Evolutionary conservation across 1,140 invertebrate species (phyloP).

Genomic region (Bradysia coprophila): DNA sequence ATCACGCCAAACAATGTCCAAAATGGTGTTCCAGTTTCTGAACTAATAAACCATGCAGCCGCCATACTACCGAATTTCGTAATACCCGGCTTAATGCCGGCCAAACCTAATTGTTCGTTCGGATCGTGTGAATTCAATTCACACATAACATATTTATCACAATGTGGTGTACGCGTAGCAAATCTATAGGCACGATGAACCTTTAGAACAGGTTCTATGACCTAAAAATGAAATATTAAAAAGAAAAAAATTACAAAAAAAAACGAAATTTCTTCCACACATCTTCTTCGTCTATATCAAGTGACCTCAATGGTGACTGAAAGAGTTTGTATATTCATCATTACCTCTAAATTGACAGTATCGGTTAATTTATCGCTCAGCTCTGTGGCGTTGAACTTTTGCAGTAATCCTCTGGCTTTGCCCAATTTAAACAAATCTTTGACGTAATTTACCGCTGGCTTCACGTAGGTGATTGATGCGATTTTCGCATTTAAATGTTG

Average conservation of each 20-base stretch:
- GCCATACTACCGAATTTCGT: constrained; percentile 52
- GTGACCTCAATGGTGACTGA: background rate
- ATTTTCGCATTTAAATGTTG: constrained; percentile 50
- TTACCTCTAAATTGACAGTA: constrained; percentile 49
- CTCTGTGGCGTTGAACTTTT: constrained; percentile 32
- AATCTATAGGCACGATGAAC: constrained; percentile 59
- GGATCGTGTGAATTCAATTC: constrained; percentile 42
- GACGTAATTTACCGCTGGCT: constrained; percentile 48
- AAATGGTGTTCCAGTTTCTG: constrained; percentile 30
- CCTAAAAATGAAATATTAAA: constrained; percentile 10
- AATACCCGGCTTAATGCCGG: constrained; percentile 38
- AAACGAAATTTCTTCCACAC: background rate
- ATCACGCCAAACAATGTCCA: constrained; percentile 33
- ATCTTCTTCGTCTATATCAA: background rate
- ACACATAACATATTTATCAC: constrained; percentile 57
- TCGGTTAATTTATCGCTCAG: constrained; percentile 57
- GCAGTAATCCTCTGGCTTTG: constrained; percentile 38
- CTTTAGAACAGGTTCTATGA: constrained; percentile 55
- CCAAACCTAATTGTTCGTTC: constrained; percentile 26
- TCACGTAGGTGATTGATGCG: constrained; percentile 50
- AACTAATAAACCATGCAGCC: constrained; percentile 29
- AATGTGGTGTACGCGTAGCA: constrained; percentile 42
- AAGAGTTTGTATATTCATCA: background rate
- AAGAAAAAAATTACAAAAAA: background rate
- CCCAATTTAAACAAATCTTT: constrained; percentile 47